phyloP scores from a whole-genome alignment of 2,888 invertebrate genomes.

The Drosophila kuntzei region DNA sequence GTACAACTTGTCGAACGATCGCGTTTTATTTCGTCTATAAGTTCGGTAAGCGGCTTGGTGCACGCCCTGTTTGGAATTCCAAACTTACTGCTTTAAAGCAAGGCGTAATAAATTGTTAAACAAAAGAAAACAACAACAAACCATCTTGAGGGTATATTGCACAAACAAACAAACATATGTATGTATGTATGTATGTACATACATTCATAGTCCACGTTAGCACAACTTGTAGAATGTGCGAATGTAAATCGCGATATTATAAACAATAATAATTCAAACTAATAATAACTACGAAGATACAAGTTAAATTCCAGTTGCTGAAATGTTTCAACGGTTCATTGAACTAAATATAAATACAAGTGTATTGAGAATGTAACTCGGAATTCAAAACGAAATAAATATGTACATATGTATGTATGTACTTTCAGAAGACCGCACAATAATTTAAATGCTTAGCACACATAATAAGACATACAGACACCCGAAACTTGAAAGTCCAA shows the following conservation, averaged over 20 bases:
- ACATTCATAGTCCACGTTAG: neutral
- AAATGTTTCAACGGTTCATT: constrained; percentile 33
- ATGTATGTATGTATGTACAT: neutral
- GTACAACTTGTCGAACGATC: constrained; percentile 34
- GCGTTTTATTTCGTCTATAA: constrained; percentile 23
- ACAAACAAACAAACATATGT: too few species aligned
- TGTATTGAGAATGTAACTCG: constrained; percentile 16
- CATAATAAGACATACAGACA: constrained; percentile 4
- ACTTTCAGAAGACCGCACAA: constrained; percentile 22
- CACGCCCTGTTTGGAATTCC: constrained; percentile 76
- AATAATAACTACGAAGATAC: neutral
- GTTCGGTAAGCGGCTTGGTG: constrained; percentile 45
- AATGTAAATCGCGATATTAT: constrained; percentile 28
- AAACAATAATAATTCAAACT: constrained; percentile 10
- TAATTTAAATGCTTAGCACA: constrained; percentile 23
- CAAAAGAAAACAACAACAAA: constrained; percentile 22
- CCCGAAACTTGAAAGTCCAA: constrained; percentile 7
- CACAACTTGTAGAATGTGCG: constrained; percentile 41
- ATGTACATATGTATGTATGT: neutral
- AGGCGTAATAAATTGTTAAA: constrained; percentile 47
- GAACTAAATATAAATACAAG: constrained; percentile 19
- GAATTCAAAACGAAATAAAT: constrained; percentile 21
- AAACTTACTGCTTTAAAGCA: constrained; percentile 33
- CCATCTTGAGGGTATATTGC: constrained; percentile 44
- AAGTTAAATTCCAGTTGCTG: constrained; percentile 1